Base-by-base conservation (phyloP, 2,888 invertebrate genomes). In the Quadriops clusia region DNA sequence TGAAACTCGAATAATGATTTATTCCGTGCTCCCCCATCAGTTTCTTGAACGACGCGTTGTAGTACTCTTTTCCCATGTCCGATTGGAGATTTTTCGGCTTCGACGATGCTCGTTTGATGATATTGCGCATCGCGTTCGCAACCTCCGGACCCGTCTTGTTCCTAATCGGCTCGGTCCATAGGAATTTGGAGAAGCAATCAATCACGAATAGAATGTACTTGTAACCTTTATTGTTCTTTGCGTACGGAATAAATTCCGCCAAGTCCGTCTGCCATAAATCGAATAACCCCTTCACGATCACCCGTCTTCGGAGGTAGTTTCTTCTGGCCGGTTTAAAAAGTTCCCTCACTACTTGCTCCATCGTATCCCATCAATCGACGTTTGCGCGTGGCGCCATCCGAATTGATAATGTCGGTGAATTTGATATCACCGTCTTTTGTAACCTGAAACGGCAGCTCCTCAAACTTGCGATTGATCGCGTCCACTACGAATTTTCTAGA, bases 141-240 rank as follows among this genome's bases (percentile, higher is more conserved):
- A 54, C 47, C 32, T 51, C 47, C 23, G 36, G 29, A 11, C 35
- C 51, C 28, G 31, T 42, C 46, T 57, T 57, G 8, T 36, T 45
- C 43, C 56, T 58, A 5, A 56, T 20, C 3, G 55, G 50, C 23
- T 41, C 31, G 17, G 46, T 47, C 53, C 53, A 61, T 4, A 53
- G 47, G 45, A 42, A 60, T 44, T 61, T 60, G 3, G 55, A 56
- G 43, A 57, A 58, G 15, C 43, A 40, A 43, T 60, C 55, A 22
- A 57, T 60, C 9, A 55, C 44, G n/a, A 50, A 48, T 31, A 61
- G 39, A 20, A 60, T 38, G 32, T 49, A 57, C 33, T 47, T 47
- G 33, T 40, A 48, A 3, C 46, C 47, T 9, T 46, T 51, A 38
- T 58, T 60, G 13, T 45, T 35, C 20, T 33, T 36, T 7, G 4